These are phyloP conservation scores for Hirundo rustica DNA, from an alignment of 2,797 vertebrate genomes.

Conservation along the genomic window DNA sequence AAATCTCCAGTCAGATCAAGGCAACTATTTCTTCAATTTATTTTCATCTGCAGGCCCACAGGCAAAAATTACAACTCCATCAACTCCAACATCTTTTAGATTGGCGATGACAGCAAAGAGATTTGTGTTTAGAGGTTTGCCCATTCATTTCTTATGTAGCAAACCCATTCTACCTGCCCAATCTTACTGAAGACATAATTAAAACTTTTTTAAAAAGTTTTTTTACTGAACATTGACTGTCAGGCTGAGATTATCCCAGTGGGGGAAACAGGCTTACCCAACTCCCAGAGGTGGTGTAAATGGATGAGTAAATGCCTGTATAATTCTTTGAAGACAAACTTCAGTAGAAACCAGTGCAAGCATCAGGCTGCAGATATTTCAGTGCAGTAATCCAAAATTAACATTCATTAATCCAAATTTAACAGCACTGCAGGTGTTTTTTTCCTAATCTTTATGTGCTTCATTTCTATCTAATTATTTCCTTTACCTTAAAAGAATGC, in stretches of 20 bases:
- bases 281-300: neutral
- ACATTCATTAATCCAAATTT: neutral
- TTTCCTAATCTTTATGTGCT: neutral
- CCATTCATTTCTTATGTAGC: neutral
- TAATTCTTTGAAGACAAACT: neutral
- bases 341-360: neutral
- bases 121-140: neutral
- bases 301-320: neutral
- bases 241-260: neutral
- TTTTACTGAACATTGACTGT: neutral
- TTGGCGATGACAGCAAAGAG: neutral
- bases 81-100: neutral
- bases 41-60: neutral
- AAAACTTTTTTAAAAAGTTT: neutral
- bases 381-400: neutral
- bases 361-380: neutral
- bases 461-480: slow-evolving; percentile 7
- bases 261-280: neutral
- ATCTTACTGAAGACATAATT: neutral
- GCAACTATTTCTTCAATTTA: neutral
- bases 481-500: neutral
- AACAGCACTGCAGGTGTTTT: neutral
- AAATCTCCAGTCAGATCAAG: neutral
- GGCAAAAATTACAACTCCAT: neutral
- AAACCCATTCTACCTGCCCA: neutral